Percentiles rank a stretch among this genome's conserved stretches.
These are phyloP conservation scores for Stylophora pistillata DNA, from an alignment of 64 coral and sea anemone genomes.

Conservation along the genomic window DNA sequence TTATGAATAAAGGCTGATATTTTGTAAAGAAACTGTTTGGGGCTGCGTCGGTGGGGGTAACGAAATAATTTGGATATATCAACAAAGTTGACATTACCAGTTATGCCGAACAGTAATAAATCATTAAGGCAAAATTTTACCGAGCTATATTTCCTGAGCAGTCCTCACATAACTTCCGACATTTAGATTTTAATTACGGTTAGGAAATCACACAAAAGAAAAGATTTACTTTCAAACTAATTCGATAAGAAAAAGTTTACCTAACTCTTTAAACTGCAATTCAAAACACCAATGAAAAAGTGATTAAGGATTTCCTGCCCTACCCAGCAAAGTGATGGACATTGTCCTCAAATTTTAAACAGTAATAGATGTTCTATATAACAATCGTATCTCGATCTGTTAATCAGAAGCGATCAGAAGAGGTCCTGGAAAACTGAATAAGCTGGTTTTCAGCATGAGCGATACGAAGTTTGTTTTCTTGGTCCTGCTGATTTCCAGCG, in stretches of 20 bases:
- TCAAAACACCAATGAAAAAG: neutral
- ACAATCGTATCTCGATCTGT: neutral
- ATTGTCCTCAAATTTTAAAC: neutral
- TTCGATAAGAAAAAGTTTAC: neutral
- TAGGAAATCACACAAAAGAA: neutral
- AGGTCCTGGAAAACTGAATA: neutral
- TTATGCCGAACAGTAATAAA: neutral
- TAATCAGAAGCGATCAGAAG: neutral
- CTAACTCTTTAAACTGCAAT: neutral
- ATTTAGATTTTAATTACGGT: conserved; percentile 6
- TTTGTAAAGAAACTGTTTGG: too few species aligned
- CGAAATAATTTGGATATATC: too few species aligned
- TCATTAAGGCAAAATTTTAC: neutral
- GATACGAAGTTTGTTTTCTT: neutral
- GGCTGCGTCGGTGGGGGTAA: too few species aligned
- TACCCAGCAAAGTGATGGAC: neutral
- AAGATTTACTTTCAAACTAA: neutral
- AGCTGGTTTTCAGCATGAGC: neutral
- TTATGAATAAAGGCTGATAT: too few species aligned
- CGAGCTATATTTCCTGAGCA: neutral
- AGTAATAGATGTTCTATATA: conserved; percentile 1
- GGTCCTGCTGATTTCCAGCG: neutral
- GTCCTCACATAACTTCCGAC: neutral
- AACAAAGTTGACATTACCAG: too few species aligned
- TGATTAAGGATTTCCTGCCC: neutral